Percentiles rank a stretch among this genome's conserved stretches.
These are phyloP conservation scores for Diplolepis rosae DNA, from an alignment of 2,888 invertebrate genomes.

Conservation along the genomic window DNA sequence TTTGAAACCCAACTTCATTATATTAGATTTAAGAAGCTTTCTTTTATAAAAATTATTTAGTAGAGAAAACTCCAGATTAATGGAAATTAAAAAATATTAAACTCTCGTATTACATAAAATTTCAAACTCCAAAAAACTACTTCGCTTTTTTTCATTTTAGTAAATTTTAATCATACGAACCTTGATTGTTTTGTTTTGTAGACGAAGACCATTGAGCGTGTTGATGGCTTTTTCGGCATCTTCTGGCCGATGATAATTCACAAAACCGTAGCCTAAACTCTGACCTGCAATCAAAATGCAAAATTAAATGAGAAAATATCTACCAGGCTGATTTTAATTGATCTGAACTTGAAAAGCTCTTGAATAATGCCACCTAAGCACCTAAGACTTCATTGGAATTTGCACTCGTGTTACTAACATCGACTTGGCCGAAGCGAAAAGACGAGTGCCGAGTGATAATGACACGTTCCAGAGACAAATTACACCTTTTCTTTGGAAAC, in stretches of 20 bases:
- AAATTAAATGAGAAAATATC: conserved; percentile 2
- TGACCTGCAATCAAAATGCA: conserved; percentile 82
- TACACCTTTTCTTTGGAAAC: too few species aligned
- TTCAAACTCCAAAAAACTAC: too few species aligned
- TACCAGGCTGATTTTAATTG: conserved; percentile 15
- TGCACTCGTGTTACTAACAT: conserved; percentile 12
- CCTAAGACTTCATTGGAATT: conserved; percentile 18
- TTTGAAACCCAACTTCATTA: too few species aligned
- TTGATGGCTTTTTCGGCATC: conserved; percentile 99
- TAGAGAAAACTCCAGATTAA: too few species aligned
- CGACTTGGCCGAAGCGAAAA: conserved; percentile 20
- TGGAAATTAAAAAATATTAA: background rate
- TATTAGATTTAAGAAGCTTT: too few species aligned
- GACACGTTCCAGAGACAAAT: conserved; percentile 29
- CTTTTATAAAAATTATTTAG: too few species aligned
- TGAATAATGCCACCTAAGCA: conserved; percentile 21
- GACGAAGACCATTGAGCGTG: conserved; percentile 96
- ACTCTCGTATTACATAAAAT: too few species aligned
- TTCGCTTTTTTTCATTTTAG: too few species aligned
- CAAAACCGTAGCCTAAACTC: conserved; percentile 99
- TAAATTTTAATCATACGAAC: conserved; percentile 74
- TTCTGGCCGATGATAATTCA: conserved; percentile 97
- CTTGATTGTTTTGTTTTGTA: conserved; percentile 99
- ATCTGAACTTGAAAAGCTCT: background rate
- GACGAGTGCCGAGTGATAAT: conserved; percentile 26